Evolutionary conservation across 2,113 vertebrate genomes (phyloP).

Genomic region (Clarias macrocephalus): DNA sequence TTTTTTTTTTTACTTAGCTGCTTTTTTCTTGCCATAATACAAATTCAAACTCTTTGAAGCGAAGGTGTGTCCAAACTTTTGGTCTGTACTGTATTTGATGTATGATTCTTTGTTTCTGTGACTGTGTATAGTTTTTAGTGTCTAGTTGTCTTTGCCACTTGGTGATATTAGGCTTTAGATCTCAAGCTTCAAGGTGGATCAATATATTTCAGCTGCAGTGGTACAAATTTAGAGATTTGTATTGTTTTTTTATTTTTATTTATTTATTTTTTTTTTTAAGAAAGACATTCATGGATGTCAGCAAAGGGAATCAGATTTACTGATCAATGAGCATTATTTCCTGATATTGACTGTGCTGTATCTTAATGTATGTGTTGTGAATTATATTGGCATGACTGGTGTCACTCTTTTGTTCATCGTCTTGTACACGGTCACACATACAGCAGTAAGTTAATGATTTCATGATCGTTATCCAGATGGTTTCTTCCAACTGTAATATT

Average conservation of each 20-base stretch:
- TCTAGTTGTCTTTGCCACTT: background rate
- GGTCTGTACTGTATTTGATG: too few species aligned
- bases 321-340: background rate
- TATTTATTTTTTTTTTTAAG: too few species aligned
- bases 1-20: too few species aligned
- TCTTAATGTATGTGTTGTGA: background rate
- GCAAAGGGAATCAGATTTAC: background rate
- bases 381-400: background rate
- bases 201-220: background rate
- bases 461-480: background rate
- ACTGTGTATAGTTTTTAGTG: background rate
- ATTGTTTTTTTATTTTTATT: background rate
- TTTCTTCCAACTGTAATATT: background rate
- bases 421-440: background rate
- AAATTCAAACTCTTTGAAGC: too few species aligned
- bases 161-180: background rate
- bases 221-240: background rate
- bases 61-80: too few species aligned
- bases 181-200: background rate
- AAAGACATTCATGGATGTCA: background rate
- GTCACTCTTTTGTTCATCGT: background rate
- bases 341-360: background rate
- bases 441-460: background rate
- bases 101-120: conserved; percentile 1
- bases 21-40: too few species aligned